phyloP scores from a whole-genome alignment of 1,140 invertebrate genomes.

The Lepidurus arcticus region DNA sequence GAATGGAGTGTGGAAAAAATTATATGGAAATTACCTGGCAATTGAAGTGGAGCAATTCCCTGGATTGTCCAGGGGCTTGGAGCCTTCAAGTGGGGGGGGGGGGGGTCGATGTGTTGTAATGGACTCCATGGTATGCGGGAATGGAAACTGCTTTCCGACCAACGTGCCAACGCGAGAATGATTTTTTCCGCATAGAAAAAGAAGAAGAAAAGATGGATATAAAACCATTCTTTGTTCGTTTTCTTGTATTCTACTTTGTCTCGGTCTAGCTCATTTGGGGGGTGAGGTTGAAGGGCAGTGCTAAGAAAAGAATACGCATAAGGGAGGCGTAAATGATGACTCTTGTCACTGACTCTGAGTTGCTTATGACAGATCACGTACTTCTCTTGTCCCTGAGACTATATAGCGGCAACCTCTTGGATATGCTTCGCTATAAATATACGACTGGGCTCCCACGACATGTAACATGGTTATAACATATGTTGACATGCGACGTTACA shows the following conservation, averaged over 20 bases:
- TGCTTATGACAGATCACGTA: conserved; percentile 15
- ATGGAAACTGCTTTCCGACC: not conserved
- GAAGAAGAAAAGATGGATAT: too few relatives aligned
- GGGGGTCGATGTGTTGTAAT: not conserved
- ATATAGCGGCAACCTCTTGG: not conserved
- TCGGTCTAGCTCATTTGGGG: not conserved
- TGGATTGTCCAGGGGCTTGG: not conserved
- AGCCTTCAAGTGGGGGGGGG: not conserved
- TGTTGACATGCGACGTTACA: too few relatives aligned
- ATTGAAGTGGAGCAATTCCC: not conserved
- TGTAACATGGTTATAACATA: not conserved
- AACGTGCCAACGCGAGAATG: not conserved
- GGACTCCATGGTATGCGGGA: not conserved
- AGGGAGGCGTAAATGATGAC: conserved; percentile 9
- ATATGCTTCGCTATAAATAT: not conserved
- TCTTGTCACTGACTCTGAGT: conserved; percentile 8
- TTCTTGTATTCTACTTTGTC: not conserved
- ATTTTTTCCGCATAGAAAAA: not conserved
- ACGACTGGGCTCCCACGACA: not conserved
- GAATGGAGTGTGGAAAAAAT: not conserved
- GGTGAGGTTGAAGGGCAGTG: not conserved
- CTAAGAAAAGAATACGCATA: not conserved
- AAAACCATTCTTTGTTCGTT: not conserved
- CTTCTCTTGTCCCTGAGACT: not conserved
- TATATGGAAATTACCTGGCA: conserved; percentile 5